A percentile compares a stretch with the other conserved stretches of the same genome.
phyloP scores from a whole-genome alignment of 2,797 vertebrate species.

The Eremophila alpestris region DNA sequence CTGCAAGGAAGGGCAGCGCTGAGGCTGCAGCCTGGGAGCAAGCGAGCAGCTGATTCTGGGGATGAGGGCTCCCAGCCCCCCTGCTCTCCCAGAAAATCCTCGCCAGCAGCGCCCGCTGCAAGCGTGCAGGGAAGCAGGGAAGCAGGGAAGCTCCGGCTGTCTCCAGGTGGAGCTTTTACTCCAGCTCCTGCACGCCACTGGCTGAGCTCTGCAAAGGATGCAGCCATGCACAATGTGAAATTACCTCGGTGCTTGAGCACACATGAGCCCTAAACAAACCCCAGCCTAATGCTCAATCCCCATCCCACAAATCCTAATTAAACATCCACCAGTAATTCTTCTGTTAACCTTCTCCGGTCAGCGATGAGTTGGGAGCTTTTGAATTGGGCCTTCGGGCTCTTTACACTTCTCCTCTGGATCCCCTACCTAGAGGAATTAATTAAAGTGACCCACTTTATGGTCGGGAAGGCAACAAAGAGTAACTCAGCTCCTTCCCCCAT shows the following conservation, averaged over 20 bases:
- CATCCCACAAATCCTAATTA: slow-evolving; percentile 60
- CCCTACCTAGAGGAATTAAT: slow-evolving; percentile 27
- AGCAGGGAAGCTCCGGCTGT: neutral
- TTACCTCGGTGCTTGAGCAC: neutral
- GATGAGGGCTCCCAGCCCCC: neutral
- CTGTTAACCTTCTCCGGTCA: slow-evolving; percentile 42
- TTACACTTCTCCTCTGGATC: neutral
- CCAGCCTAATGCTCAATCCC: slow-evolving; percentile 19
- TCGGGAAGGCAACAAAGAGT: neutral
- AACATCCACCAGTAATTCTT: slow-evolving; percentile 29
- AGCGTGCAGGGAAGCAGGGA: neutral
- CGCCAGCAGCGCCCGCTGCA: accelerated
- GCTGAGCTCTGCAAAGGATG: neutral
- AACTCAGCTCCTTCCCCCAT: neutral
- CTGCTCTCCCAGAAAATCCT: neutral
- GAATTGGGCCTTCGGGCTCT: neutral
- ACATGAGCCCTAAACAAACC: slow-evolving; percentile 52
- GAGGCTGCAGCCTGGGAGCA: neutral
- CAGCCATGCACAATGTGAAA: neutral
- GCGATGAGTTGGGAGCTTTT: neutral
- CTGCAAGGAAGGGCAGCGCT: neutral
- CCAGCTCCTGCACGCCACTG: neutral
- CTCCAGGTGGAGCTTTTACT: slow-evolving; percentile 76
- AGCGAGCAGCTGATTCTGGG: neutral
- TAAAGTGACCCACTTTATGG: slow-evolving; percentile 55